Evolutionary conservation across 2,888 invertebrate species (phyloP).

Genomic region (Erebia palarica): DNA sequence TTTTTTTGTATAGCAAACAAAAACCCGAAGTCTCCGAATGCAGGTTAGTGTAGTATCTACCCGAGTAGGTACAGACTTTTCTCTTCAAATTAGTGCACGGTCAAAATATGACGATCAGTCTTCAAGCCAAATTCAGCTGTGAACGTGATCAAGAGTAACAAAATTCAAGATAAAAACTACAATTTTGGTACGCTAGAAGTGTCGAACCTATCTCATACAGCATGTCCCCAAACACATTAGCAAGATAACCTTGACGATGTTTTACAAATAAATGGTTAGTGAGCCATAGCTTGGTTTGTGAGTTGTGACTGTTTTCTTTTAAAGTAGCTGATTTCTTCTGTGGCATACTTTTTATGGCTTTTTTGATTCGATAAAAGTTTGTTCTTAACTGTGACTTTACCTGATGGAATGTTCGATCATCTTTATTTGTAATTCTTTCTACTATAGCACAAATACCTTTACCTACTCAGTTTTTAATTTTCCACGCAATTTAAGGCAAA

Average conservation of each 20-base stretch:
- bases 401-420: too few relatives aligned
- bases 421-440: too few relatives aligned
- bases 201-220: slow-evolving; percentile 54
- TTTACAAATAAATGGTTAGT: slow-evolving; percentile 63
- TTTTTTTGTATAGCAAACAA: too few relatives aligned
- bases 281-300: slow-evolving; percentile 20
- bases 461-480: too few relatives aligned
- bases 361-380: slow-evolving; percentile 36
- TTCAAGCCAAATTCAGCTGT: not conserved
- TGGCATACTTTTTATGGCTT: slow-evolving; percentile 77
- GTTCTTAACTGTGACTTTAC: not conserved
- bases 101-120: not conserved
- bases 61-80: too few relatives aligned
- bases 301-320: slow-evolving; percentile 41
- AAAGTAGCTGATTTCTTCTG: slow-evolving; percentile 69
- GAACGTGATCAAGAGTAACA: not conserved
- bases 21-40: too few relatives aligned
- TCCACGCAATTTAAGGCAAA: too few relatives aligned
- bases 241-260: slow-evolving; percentile 51
- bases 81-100: too few relatives aligned
- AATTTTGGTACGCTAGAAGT: slow-evolving; percentile 30
- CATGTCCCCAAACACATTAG: slow-evolving; percentile 59
- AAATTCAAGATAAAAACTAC: slow-evolving; percentile 4
- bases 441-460: too few relatives aligned
- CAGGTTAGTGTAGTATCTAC: too few relatives aligned